Conservation (phyloP, 2,113 vertebrate species). For the Strix uralensis region DNA sequence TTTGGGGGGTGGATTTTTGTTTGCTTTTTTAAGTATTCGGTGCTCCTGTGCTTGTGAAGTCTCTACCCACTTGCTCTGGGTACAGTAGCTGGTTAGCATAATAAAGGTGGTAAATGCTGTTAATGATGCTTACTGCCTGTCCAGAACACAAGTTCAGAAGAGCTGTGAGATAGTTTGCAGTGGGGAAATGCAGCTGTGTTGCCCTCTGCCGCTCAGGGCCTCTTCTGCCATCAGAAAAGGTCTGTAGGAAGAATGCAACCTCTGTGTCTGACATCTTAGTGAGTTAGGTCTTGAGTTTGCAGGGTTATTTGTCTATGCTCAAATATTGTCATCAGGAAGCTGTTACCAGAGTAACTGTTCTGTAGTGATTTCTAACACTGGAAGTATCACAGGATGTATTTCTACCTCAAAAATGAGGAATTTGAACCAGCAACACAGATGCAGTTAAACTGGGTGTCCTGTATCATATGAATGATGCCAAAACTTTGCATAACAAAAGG, state of each 20-base stretch:
- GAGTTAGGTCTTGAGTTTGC: neutral
- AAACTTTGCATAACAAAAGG: neutral
- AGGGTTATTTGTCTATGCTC: neutral
- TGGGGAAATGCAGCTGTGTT: neutral
- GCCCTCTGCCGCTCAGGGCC: neutral
- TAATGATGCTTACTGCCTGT: neutral
- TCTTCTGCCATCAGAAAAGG: neutral
- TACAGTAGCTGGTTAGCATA: neutral
- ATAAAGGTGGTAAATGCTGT: neutral
- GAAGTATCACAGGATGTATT: neutral
- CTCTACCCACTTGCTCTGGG: neutral
- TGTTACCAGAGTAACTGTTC: neutral
- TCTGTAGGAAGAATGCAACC: accelerated
- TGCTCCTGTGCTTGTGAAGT: neutral
- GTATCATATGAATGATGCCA: neutral
- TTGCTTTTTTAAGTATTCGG: neutral
- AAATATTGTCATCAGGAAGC: neutral
- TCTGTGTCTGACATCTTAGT: neutral
- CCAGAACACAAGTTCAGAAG: neutral
- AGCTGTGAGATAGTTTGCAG: neutral
- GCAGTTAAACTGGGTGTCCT: neutral
- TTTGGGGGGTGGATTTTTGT: neutral
- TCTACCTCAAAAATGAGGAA: neutral
- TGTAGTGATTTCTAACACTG: neutral
- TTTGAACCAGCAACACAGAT: accelerated